Evolutionary conservation across 2,113 vertebrate species (phyloP), one percentile per base, ranked within the genome.

Genomic region (Chloroceryle aenea): DNA sequence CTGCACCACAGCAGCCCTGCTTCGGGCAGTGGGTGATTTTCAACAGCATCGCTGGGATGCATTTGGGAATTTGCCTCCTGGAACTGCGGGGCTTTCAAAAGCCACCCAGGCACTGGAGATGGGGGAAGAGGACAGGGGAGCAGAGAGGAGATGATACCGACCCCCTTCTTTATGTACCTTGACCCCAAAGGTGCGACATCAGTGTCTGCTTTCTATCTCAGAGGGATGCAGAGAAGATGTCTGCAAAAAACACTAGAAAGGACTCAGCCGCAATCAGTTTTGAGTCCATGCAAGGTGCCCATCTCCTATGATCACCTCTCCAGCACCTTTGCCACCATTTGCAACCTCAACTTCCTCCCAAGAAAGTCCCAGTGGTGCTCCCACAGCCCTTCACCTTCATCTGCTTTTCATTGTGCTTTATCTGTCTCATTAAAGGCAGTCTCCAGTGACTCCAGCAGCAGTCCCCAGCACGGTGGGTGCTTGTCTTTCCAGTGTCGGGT

Each of bases 401-500:
- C 90, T 47, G 91, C 66, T 61, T 88, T 83, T 55, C 75, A 64
- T 68, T 95, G 69, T 53, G 36, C 87, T 90, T 66, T 79, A 38
- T 82, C 79, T 86, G 79, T 90, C 93, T 90, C 82, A 79, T 93
- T 86, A 81, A 80, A 87, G 61, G 40, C 87, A 69, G 58, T n/a
- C 86, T 85, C 81, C 87, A 91, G 80, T 16, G 1, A 30, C 62
- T 85, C 75, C 1, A 3, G n/a, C 36, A 0, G 89, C 93, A 36
- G 48, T 8, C 72, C 61, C 67, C 56, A 74, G 59, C 84, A 69
- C 48, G 88, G 91, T 6, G 10, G 71, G 93, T 0, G 4, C 21
- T 43, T 12, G 55, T 7, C n/a, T 30, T 89, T 26, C 81, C 85
- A 23, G 17, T 2, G 3, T 13, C 25, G 87, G 81, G 81, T 2